Base-by-base conservation (phyloP, 2,113 vertebrate species). In the Suricata suricatta region DNA sequence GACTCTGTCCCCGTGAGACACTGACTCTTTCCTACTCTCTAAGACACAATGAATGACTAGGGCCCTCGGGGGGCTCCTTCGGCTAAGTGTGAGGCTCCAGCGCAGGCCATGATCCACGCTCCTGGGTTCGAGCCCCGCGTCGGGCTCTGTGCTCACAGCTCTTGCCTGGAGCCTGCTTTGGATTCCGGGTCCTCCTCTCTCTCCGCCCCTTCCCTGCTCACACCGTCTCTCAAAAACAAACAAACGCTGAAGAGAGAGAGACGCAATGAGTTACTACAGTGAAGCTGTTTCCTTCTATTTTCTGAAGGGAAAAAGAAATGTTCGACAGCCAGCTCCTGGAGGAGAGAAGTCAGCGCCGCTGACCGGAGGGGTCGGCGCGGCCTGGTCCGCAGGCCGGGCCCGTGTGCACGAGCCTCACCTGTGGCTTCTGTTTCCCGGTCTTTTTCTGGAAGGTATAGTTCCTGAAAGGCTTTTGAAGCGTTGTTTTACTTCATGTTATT, bases 271-370 rank as follows among this genome's bases (percentile, higher is more conserved):
- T 80, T 8, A 38, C 41, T 92, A 23, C 91, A 29, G 25, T 38
- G 50, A 83, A 6, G 1, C n/a, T 74, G 0, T 88, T 27, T 1
- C 14, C 72, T 69, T 63, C 31, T 97, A 60, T 91, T 77, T 97
- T 80, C 71, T 92, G 7, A 92, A 99, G 99, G 96, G 99, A 99
- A 95, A 98, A 98, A 38, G 97, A 98, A 21, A 93, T 98, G 13
- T 99, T 99, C 76, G 99, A 99, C 12, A 98, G 98, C 44, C 97
- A 99, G 88, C 98, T 99, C 13, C 31, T 98, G 6, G 98, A 98
- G 93, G 77, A 98, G 54, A 63, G 95, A 87, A 86, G 16, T 29
- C 88, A 47, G 41, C 74, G 89, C 2, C 66, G 74, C 83, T 92
- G 89, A 93, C 6, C 19, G 17, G 89, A 1, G 11, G 72, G 14